These are phyloP conservation scores for Agrilus biguttatus DNA, from an alignment of 2,888 invertebrate genomes.

Conservation along the genomic window DNA sequence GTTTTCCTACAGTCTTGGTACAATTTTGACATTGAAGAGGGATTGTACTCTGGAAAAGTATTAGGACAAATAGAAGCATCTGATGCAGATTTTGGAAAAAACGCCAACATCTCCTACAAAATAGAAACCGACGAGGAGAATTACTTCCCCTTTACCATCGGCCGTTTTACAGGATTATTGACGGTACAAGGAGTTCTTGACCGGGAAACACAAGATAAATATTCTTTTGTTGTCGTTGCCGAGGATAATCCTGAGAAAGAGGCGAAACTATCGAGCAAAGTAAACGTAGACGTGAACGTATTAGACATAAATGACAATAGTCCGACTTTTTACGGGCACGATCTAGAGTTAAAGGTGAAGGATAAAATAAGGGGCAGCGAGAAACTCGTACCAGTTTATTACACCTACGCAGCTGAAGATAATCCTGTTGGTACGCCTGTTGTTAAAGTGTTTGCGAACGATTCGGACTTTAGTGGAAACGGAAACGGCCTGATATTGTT, in stretches of 20 bases:
- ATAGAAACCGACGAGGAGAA: constrained; percentile 33
- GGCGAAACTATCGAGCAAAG: constrained; percentile 50
- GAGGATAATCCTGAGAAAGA: constrained; percentile 48
- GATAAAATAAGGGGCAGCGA: constrained; percentile 32
- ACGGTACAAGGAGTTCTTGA: constrained; percentile 65
- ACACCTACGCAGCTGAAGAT: constrained; percentile 60
- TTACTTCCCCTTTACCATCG: constrained; percentile 54
- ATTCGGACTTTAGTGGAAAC: constrained; percentile 71
- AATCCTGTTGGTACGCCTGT: constrained; percentile 60
- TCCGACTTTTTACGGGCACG: constrained; percentile 65
- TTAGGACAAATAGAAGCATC: constrained; percentile 65
- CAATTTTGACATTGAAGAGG: constrained; percentile 68
- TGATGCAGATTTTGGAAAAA: constrained; percentile 67
- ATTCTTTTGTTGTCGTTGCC: constrained; percentile 57
- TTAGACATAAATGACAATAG: constrained; percentile 74
- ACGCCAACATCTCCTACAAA: constrained; percentile 62
- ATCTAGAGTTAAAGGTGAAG: constrained; percentile 41
- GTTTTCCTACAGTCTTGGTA: constrained; percentile 73
- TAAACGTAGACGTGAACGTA: constrained; percentile 68
- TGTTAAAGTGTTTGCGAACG: constrained; percentile 65
- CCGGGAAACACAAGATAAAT: constrained; percentile 55
- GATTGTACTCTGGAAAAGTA: constrained; percentile 52
- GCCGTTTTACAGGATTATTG: constrained; percentile 51
- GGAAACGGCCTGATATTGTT: constrained; percentile 77
- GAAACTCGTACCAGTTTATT: constrained; percentile 55